Evolutionary conservation across 2,113 vertebrate species (phyloP).

Genomic region (human): DNA sequence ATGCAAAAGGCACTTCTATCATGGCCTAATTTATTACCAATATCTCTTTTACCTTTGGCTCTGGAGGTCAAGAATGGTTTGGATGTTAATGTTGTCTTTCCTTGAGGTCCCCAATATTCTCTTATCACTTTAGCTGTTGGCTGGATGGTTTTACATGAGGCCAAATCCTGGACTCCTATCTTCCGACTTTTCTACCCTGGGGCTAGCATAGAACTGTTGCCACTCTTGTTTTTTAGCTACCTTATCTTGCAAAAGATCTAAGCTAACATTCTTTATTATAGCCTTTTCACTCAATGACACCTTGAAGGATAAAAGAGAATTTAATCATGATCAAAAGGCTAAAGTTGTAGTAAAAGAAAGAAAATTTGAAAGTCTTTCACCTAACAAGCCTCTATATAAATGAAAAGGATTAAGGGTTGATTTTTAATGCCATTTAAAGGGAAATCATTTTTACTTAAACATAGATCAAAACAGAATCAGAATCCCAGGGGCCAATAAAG

Average conservation of each 20-base stretch:
- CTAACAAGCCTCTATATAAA: slow-evolving; percentile 42
- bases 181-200: neutral
- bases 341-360: slow-evolving; percentile 52
- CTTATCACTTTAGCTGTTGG: neutral
- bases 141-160: neutral
- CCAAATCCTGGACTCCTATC: neutral
- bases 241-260: slow-evolving; percentile 19
- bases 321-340: slow-evolving; percentile 66
- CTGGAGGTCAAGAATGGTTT: neutral
- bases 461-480: slow-evolving; percentile 58
- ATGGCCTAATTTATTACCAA: neutral
- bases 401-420: neutral
- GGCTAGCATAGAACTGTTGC: neutral
- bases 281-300: slow-evolving; percentile 63
- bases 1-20: neutral
- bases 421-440: slow-evolving; percentile 35
- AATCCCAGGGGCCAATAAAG: slow-evolving; percentile 4
- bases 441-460: slow-evolving; percentile 60
- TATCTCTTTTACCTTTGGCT: neutral
- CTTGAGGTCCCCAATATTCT: neutral
- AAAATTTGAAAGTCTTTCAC: slow-evolving; percentile 62
- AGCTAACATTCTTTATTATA: slow-evolving; percentile 47
- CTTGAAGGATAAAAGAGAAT: slow-evolving; percentile 56
- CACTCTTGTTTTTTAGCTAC: neutral
- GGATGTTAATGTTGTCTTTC: neutral